Percentiles rank a stretch among this genome's conserved stretches.
These are phyloP conservation scores for Rhadina sibilatrix DNA, from an alignment of 2,113 vertebrate genomes.

Conservation along the genomic window DNA sequence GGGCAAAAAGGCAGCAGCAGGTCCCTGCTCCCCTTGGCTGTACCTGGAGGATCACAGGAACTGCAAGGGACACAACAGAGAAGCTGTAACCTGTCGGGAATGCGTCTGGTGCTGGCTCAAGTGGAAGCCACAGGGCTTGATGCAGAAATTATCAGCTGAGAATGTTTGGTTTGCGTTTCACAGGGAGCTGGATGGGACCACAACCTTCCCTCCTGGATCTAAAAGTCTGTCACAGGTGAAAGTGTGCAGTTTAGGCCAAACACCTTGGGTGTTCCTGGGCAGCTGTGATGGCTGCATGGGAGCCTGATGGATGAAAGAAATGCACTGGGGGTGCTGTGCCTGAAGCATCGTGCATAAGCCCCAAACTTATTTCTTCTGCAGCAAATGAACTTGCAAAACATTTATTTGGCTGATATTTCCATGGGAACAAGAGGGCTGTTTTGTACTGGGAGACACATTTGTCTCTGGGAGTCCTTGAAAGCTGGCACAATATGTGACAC, in stretches of 20 bases:
- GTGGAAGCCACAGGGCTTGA: background rate
- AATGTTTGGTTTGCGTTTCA: background rate
- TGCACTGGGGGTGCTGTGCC: background rate
- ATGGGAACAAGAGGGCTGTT: background rate
- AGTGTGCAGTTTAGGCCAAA: background rate
- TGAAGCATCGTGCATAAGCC: background rate
- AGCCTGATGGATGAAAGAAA: background rate
- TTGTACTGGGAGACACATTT: background rate
- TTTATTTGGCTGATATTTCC: background rate
- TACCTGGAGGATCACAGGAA: background rate
- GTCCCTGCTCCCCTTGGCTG: background rate
- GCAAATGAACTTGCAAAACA: background rate
- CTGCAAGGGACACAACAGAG: background rate
- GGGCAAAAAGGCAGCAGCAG: background rate
- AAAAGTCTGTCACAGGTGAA: background rate
- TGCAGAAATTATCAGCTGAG: slow-evolving; percentile 4
- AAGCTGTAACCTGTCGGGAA: rapidly evolving
- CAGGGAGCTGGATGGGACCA: background rate
- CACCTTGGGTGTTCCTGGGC: background rate
- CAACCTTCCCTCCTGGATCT: background rate
- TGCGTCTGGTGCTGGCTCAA: background rate
- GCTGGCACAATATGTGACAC: rapidly evolving
- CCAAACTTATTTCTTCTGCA: background rate
- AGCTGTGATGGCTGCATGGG: background rate
- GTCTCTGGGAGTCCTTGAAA: background rate